phyloP scores from a whole-genome alignment of 2,797 vertebrate genomes.

The Molossus molossus region DNA sequence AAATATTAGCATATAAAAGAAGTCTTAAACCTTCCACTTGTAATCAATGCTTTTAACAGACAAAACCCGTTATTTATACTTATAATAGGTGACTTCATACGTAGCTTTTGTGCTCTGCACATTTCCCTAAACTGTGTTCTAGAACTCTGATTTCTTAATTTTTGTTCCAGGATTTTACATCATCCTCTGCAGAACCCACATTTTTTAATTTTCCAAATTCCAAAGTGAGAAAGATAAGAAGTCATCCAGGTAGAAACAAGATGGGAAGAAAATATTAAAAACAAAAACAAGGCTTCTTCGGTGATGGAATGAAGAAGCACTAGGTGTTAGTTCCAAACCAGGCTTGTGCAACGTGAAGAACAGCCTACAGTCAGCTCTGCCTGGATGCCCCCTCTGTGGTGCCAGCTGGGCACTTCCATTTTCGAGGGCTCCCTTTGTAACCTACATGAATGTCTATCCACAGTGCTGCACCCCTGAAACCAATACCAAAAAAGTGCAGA shows the following conservation, averaged over 20 bases:
- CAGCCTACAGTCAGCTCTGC: not conserved
- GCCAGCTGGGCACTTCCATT: not conserved
- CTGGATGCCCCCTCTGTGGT: not conserved
- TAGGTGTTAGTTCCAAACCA: not conserved
- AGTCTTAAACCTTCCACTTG: not conserved
- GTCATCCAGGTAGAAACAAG: not conserved
- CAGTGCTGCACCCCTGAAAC: not conserved
- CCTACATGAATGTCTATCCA: not conserved
- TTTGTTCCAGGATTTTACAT: not conserved
- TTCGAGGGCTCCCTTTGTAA: not conserved
- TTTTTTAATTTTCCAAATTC: constrained; percentile 4
- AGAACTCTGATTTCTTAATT: not conserved
- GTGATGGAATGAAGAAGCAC: not conserved
- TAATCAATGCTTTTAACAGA: not conserved
- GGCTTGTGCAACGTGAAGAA: not conserved
- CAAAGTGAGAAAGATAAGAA: not conserved
- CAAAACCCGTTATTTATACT: not conserved
- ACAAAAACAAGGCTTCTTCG: not conserved
- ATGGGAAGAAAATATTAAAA: not conserved
- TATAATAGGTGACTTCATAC: not conserved
- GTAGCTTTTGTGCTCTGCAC: not conserved
- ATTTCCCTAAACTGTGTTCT: not conserved
- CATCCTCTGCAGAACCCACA: not conserved
- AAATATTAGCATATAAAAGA: not conserved
- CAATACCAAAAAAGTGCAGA: not conserved